Percentiles rank a stretch among this genome's conserved stretches.
These are phyloP conservation scores for Bradynema listronoti DNA, from an alignment of 1,140 invertebrate species.

Conservation along the genomic window DNA sequence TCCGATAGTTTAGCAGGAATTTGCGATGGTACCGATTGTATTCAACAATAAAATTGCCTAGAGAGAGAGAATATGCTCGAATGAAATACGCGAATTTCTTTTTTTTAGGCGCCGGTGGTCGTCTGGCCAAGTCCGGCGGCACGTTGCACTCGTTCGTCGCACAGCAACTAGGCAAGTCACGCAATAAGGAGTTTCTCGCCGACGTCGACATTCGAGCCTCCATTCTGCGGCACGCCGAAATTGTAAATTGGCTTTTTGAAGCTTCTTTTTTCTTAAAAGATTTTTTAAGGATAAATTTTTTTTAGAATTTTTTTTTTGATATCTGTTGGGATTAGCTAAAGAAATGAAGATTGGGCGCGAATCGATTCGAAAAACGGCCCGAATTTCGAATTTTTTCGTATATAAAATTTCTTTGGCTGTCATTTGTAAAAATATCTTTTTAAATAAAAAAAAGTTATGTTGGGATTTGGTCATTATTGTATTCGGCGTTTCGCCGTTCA, in stretches of 20 bases:
- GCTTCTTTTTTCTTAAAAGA: not conserved
- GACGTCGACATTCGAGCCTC: conserved; percentile 93
- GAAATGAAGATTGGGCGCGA: too few relatives aligned
- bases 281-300: conserved; percentile 8
- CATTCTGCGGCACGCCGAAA: conserved; percentile 87
- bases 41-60: not conserved
- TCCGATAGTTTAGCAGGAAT: too few relatives aligned
- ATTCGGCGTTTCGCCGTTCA: too few relatives aligned
- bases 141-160: conserved; percentile 95
- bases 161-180: conserved; percentile 78
- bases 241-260: too few relatives aligned
- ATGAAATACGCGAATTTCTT: not conserved
- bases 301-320: not conserved
- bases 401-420: too few relatives aligned
- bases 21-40: too few relatives aligned
- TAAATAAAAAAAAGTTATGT: too few relatives aligned
- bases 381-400: too few relatives aligned
- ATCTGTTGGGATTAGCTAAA: not conserved
- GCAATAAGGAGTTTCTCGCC: conserved; percentile 77
- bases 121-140: conserved; percentile 82
- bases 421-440: too few relatives aligned
- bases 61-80: not conserved
- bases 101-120: conserved; percentile 21
- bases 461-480: too few relatives aligned
- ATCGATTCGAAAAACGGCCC: too few relatives aligned